phyloP scores from a whole-genome alignment of 2,113 vertebrate genomes.

The Periophthalmodon schlosseri region DNA sequence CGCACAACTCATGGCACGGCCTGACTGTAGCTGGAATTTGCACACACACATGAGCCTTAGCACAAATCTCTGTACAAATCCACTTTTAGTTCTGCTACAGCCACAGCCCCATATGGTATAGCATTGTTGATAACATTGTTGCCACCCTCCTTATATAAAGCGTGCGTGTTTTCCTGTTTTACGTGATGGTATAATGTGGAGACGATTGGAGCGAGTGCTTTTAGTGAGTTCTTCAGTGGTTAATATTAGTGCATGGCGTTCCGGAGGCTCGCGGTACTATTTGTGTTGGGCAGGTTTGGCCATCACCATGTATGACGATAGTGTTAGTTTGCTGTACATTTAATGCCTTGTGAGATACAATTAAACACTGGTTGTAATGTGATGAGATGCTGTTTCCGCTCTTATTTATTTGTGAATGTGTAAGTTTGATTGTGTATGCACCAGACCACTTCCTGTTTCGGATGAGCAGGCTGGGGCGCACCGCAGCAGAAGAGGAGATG shows the following conservation, averaged over 20 bases:
- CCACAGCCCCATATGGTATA: slow-evolving; percentile 6
- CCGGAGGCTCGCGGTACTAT: slow-evolving; percentile 42
- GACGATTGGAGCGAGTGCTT: slow-evolving; percentile 42
- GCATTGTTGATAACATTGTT: slow-evolving; percentile 69
- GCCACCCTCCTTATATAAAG: slow-evolving; percentile 40
- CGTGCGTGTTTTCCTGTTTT: slow-evolving; percentile 43
- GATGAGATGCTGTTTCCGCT: slow-evolving; percentile 13
- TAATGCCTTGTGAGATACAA: slow-evolving; percentile 74
- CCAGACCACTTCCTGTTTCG: slow-evolving; percentile 44
- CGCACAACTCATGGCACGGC: not conserved
- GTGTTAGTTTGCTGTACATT: slow-evolving; percentile 73
- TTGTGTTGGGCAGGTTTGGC: slow-evolving; percentile 43
- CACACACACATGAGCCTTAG: slow-evolving; percentile 4
- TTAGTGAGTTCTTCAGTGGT: slow-evolving; percentile 44
- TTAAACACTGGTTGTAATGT: slow-evolving; percentile 76
- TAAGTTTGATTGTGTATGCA: slow-evolving; percentile 13
- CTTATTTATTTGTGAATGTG: not conserved
- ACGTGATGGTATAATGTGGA: slow-evolving; percentile 56
- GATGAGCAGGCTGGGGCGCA: slow-evolving; percentile 21
- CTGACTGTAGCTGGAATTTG: not conserved
- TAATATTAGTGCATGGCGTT: slow-evolving; percentile 67
- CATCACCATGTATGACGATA: slow-evolving; percentile 56
- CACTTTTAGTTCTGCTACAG: not conserved
- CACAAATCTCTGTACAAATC: slow-evolving; percentile 5
- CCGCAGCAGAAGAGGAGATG: slow-evolving; percentile 21